Evolutionary conservation across 1,140 invertebrate species (phyloP).

Genomic region (Drosophila saltans): DNA sequence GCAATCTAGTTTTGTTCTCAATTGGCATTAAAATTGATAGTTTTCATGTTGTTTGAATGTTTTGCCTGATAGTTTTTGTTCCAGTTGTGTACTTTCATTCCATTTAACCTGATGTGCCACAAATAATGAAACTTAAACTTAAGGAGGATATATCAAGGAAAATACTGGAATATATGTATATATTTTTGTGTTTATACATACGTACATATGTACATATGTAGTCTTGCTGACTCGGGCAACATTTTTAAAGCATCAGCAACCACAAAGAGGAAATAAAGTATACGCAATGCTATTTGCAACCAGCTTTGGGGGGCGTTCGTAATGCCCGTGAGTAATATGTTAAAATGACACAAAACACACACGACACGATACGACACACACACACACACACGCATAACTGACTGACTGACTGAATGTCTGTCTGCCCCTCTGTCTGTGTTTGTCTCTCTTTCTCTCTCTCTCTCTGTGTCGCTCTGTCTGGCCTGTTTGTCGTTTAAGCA

Average conservation of each 20-base stretch:
- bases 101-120: neutral
- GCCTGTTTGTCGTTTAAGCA: slow-evolving; percentile 45
- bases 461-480: neutral
- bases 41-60: slow-evolving; percentile 1
- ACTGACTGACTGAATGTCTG: neutral
- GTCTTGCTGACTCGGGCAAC: neutral
- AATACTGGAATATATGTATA: neutral
- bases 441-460: slow-evolving; percentile 29
- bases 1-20: neutral
- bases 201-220: too few relatives aligned
- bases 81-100: neutral
- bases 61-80: slow-evolving; percentile 3
- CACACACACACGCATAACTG: too few relatives aligned
- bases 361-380: slow-evolving; percentile 5
- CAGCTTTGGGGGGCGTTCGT: slow-evolving; percentile 46
- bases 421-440: slow-evolving; percentile 24
- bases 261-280: slow-evolving; percentile 18
- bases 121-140: slow-evolving; percentile 1
- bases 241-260: slow-evolving; percentile 16
- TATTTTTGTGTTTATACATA: too few relatives aligned
- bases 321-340: slow-evolving; percentile 59
- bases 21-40: slow-evolving; percentile 7
- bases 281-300: slow-evolving; percentile 19
- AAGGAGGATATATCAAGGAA: neutral
- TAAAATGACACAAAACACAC: slow-evolving; percentile 52